These are phyloP conservation scores for Lepidurus arcticus DNA, from an alignment of 1,140 invertebrate species.

Conservation along the genomic window DNA sequence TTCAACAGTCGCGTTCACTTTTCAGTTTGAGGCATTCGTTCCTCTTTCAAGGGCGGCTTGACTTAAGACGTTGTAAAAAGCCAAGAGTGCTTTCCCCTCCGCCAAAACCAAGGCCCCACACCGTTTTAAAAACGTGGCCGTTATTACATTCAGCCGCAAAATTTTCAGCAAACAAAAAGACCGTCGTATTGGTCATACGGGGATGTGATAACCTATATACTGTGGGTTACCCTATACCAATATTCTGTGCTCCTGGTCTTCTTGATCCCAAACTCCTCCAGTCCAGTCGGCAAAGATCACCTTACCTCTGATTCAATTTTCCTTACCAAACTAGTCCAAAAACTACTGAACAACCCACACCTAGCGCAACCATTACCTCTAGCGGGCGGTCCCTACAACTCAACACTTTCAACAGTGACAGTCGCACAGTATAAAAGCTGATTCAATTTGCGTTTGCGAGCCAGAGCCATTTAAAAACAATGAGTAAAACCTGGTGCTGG, in stretches of 20 bases:
- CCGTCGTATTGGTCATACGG: too few relatives aligned
- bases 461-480: conserved; percentile 13
- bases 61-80: neutral
- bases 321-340: neutral
- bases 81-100: neutral
- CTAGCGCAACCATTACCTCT: neutral
- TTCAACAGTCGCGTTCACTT: neutral
- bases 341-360: neutral
- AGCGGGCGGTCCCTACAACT: neutral
- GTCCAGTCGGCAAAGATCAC: too few relatives aligned
- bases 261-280: too few relatives aligned
- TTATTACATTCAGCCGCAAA: too few relatives aligned
- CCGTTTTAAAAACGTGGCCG: neutral
- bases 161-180: too few relatives aligned
- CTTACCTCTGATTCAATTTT: too few relatives aligned
- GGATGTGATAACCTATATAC: too few relatives aligned
- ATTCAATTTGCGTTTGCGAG: neutral
- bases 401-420: neutral
- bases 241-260: too few relatives aligned
- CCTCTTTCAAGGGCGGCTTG: neutral
- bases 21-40: neutral
- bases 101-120: neutral
- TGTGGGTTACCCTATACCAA: too few relatives aligned
- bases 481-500: neutral
- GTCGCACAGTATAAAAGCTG: neutral